Evolutionary conservation across 2,113 vertebrate species (phyloP), one percentile per base, ranked within the genome.

Genomic region (Cyphomyrus discorhynchus): DNA sequence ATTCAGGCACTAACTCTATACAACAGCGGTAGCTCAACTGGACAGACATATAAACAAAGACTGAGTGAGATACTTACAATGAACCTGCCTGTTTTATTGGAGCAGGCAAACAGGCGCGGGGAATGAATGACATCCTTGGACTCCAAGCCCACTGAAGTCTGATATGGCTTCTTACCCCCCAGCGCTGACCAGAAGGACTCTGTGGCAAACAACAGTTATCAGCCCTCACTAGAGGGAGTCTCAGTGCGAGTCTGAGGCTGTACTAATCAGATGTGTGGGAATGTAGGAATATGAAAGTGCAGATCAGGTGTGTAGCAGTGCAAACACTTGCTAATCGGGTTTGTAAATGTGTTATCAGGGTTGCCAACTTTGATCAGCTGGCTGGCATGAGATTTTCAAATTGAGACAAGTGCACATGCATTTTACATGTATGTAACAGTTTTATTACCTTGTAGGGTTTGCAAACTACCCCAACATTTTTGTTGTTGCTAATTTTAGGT

Each of bases 61-160:
- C 50, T 0, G 86, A 21, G 17, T 24, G 86, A 58, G 35, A 80
- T 91, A 96, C 97, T 96, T 92, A 98, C 97, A 49, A 93, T 94
- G 91, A 98, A 98, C 92, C 95, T 95, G 91, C 98, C 98, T 0
- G 96, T 97, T 92, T 98, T 98, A 93, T 99, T 99, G 91, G 97
- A 98, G 91, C 98, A 98, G 74, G 96, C 97, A 0, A 96, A 99
- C 17, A 99, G 95, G 87, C 96, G 96, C 70, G 96, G 96, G 0
- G 95, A 95, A 47, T 95, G 96, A 83, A 94, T 89, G 92, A 94
- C 94, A n/a, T 90, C 93, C 52, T 92, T 92, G 88, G 92, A 95
- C 92, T 96, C 94, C 31, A 98, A 95, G 13, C 94, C 92, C 0
- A 95, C 89, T 8, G 98, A 98, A 1, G 96, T 98, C 93, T 98